Conservation (phyloP, 2,113 vertebrate genomes). For the Morone saxatilis region DNA sequence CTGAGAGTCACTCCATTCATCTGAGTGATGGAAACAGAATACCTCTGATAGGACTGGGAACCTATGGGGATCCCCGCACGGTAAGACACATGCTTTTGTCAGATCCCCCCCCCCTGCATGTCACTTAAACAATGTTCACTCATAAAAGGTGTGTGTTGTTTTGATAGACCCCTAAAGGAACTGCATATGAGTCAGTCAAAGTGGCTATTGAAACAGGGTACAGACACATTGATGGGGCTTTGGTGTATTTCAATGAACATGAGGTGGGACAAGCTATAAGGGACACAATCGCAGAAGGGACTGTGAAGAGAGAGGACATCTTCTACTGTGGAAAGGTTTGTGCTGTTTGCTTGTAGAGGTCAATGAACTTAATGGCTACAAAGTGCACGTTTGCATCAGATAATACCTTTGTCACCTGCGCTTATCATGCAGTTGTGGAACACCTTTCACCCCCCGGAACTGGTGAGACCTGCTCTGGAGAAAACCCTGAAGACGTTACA, state of each 20-base stretch:
- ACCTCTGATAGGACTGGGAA: constrained; percentile 91
- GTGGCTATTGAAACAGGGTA: constrained; percentile 91
- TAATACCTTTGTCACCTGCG: background rate
- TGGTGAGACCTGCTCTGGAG: constrained; percentile 90
- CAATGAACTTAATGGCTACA: background rate
- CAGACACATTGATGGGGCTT: constrained; percentile 92
- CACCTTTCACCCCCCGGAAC: constrained; percentile 87
- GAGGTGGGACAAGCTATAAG: constrained; percentile 92
- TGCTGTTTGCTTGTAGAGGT: background rate
- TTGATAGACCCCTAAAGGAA: constrained; percentile 85
- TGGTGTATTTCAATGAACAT: constrained; percentile 90
- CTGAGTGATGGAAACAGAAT: constrained; percentile 90
- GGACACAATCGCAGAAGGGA: constrained; percentile 92
- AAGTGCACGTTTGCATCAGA: constrained; percentile 9
- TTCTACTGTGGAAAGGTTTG: constrained; percentile 96
- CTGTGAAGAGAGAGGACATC: constrained; percentile 90
- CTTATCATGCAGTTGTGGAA: constrained; percentile 88
- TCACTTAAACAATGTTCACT: background rate
- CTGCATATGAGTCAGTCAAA: constrained; percentile 85
- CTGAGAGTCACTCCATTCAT: constrained; percentile 82
- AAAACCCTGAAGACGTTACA: constrained; percentile 87
- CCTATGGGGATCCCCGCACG: constrained; percentile 82
- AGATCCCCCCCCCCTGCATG: too few species aligned
- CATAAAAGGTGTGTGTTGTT: background rate
- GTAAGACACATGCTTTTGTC: constrained; percentile 78